Conservation (phyloP, 2,797 vertebrate genomes). For the Tangara arthus region DNA sequence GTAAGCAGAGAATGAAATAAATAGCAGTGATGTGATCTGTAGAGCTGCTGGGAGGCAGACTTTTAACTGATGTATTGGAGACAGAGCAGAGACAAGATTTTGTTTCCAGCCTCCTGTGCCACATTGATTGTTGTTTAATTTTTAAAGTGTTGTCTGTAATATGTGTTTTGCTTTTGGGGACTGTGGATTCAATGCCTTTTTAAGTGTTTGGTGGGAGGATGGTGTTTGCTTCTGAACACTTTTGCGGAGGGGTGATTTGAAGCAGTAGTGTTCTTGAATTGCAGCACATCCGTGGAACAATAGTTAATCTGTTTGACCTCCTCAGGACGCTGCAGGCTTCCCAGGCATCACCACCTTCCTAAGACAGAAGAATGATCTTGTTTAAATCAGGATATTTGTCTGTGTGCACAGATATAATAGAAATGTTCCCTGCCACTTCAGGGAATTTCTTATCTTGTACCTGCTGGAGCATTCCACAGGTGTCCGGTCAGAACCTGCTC, state of each 20-base stretch:
- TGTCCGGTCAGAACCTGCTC: slow-evolving; percentile 6
- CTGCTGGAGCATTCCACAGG: slow-evolving; percentile 31
- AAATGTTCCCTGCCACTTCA: not conserved
- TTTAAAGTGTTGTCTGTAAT: not conserved
- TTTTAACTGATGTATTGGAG: not conserved
- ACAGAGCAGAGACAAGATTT: not conserved
- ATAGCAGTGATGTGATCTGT: not conserved
- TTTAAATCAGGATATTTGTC: not conserved
- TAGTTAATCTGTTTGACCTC: not conserved
- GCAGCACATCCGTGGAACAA: not conserved
- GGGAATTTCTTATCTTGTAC: not conserved
- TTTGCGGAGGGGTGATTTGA: not conserved
- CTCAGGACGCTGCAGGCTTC: not conserved
- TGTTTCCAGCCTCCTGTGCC: not conserved
- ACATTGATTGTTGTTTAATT: not conserved
- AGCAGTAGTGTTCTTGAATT: not conserved
- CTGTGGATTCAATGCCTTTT: not conserved
- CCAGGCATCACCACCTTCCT: not conserved
- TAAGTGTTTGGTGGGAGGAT: not conserved
- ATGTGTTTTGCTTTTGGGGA: not conserved
- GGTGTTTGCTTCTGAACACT: not conserved
- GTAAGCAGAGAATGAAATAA: not conserved
- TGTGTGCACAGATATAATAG: not conserved
- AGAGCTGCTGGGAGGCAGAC: not conserved
- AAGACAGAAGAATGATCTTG: not conserved